These are phyloP conservation scores for Pangasius macronema DNA, from an alignment of 2,797 vertebrate species.

Conservation along the genomic window DNA sequence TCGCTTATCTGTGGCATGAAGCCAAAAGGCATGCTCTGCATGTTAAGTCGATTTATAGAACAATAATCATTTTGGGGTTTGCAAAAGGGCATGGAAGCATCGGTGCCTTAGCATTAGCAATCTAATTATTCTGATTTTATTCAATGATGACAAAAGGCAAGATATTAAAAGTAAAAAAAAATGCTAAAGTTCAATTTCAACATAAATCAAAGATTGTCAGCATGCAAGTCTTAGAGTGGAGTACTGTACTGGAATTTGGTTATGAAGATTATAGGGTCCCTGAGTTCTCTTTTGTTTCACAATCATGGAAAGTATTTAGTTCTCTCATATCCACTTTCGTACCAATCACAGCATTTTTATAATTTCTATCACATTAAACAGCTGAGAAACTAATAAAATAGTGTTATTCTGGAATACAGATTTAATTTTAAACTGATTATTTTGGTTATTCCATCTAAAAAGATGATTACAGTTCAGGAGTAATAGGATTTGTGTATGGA, in stretches of 20 bases:
- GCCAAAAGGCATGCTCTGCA: conserved; percentile 20
- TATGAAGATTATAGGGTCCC: not conserved
- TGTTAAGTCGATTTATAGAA: conserved; percentile 14
- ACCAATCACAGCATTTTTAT: not conserved
- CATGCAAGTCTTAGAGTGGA: not conserved
- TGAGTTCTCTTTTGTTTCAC: not conserved
- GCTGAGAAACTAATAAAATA: not conserved
- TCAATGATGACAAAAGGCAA: not conserved
- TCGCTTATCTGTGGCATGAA: not conserved
- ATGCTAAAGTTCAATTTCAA: not conserved
- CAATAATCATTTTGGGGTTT: not conserved
- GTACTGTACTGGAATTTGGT: not conserved
- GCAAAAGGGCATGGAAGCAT: not conserved
- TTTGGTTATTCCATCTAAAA: too few species aligned
- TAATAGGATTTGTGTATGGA: not conserved
- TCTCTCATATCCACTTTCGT: not conserved
- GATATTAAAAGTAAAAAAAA: not conserved
- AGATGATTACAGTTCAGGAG: not conserved
- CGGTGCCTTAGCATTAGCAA: not conserved
- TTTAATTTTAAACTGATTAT: not conserved
- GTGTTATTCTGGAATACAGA: not conserved
- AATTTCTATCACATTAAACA: not conserved
- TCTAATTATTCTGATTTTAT: not conserved
- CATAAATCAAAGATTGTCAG: not conserved
- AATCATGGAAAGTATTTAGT: not conserved